Base-by-base conservation (phyloP, 2,888 invertebrate species). In the Drosophila atripex region DNA sequence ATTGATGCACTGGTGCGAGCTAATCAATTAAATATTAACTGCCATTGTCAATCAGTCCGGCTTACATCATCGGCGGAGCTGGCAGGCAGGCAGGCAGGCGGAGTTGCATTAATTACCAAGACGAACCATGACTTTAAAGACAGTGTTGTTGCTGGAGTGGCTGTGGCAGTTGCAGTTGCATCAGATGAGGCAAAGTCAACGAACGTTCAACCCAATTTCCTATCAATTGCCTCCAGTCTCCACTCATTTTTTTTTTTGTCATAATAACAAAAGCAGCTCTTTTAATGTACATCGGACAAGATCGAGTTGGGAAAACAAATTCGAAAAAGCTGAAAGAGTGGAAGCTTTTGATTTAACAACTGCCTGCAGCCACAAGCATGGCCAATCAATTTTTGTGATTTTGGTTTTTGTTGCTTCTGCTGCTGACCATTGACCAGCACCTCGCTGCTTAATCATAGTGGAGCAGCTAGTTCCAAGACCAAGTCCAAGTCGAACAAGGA, bases 311-410 rank as follows among this genome's bases (percentile, higher is more conserved):
- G 41, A 46, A 18, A 49, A 49, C 23, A 49, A 63, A 41, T 58
- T n/a, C 12, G 47, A 30, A 47, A 45, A 39, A 47, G 32, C 14
- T 30, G 18, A 51, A 68, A 54, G 35, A 61, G 61, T 41, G 50
- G 69, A 71, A 56, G 57, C 72, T 66, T 86, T 80, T 80, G 86
- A 83, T 84, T 83, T 86, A 86, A 82, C 84, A 83, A 86, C 84
- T 72, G 86, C 77, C 75, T 65, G 70, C 69, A 72, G 47, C 56
- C 65, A 35, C 63, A 52, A 41, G 68, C 70, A 61, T 65, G 58
- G 64, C 63, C 60, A 82, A 74, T 76, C 79, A 82, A 70, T 74
- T 71, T 65, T 65, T 65, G 14, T 64, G 23, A 32, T 64, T 66
- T 45, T 46, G 41, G 32, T 70, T 25, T 49, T 25, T 28, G 28